A percentile compares a stretch with the other conserved stretches of the same genome.
Evolutionary conservation across 2,797 vertebrate species (phyloP).

Genomic region (Halcyon leucocephala): DNA sequence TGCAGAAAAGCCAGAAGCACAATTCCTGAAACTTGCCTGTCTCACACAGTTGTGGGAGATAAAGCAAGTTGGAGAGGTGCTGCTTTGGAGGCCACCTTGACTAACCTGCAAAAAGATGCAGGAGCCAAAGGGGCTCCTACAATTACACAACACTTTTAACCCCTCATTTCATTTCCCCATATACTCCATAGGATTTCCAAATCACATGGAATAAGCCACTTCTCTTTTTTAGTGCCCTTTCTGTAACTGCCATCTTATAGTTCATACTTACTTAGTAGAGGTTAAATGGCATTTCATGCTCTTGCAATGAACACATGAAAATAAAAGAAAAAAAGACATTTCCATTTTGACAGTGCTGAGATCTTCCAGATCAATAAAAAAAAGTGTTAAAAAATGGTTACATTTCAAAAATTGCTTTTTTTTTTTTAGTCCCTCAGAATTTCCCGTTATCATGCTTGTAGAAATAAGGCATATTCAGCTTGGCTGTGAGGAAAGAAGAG

Average conservation of each 20-base stretch:
- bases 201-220: not conserved
- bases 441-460: not conserved
- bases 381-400: not conserved
- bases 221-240: not conserved
- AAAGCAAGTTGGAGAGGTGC: not conserved
- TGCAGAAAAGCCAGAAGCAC: not conserved
- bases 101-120: not conserved
- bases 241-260: not conserved
- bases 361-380: not conserved
- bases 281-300: not conserved
- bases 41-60: not conserved
- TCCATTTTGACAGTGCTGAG: not conserved
- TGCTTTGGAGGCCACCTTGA: not conserved
- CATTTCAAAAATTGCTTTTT: not conserved
- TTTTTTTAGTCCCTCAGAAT: not conserved
- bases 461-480: not conserved
- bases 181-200: not conserved
- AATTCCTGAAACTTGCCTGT: not conserved
- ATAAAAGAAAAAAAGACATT: not conserved
- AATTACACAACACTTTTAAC: not conserved
- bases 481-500: not conserved
- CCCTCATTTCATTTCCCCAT: not conserved
- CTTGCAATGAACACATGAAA: not conserved
- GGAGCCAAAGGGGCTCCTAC: not conserved
- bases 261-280: not conserved